Conservation (phyloP, 2,888 invertebrate genomes). For the Tillus elongatus region DNA sequence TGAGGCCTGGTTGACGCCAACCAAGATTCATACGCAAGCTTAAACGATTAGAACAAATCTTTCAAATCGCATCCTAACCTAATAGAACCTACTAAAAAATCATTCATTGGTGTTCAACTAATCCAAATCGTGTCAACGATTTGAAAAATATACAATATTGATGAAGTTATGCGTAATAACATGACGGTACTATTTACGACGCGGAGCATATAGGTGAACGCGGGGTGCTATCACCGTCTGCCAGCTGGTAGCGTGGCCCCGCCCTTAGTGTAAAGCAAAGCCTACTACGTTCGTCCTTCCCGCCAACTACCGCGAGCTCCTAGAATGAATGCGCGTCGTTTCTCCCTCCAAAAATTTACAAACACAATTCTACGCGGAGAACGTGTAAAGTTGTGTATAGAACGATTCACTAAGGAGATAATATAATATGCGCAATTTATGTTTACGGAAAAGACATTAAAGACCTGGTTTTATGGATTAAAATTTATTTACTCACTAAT, state of each 20-base stretch:
- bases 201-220: slow-evolving; percentile 38
- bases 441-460: too few species aligned
- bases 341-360: slow-evolving; percentile 29
- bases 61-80: too few species aligned
- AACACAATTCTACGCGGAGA: slow-evolving; percentile 1
- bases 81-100: too few species aligned
- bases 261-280: slow-evolving; percentile 42
- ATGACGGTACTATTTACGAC: slow-evolving; percentile 38
- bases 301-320: slow-evolving; percentile 29
- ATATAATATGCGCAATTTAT: too few species aligned
- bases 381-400: too few species aligned
- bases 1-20: slow-evolving; percentile 49
- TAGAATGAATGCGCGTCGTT: slow-evolving; percentile 22
- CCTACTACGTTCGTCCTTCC: slow-evolving; percentile 33
- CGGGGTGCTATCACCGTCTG: slow-evolving; percentile 48
- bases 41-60: slow-evolving; percentile 11
- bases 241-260: slow-evolving; percentile 50
- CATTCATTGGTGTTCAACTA: too few species aligned
- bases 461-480: too few species aligned
- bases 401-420: too few species aligned
- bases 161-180: too few species aligned
- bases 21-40: slow-evolving; percentile 39
- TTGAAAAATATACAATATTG: too few species aligned
- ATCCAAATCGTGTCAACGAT: too few species aligned
- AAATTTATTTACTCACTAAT: too few species aligned